Evolutionary conservation across 2,888 invertebrate genomes (phyloP).

Genomic region (Marasmarcha lunaedactyla): DNA sequence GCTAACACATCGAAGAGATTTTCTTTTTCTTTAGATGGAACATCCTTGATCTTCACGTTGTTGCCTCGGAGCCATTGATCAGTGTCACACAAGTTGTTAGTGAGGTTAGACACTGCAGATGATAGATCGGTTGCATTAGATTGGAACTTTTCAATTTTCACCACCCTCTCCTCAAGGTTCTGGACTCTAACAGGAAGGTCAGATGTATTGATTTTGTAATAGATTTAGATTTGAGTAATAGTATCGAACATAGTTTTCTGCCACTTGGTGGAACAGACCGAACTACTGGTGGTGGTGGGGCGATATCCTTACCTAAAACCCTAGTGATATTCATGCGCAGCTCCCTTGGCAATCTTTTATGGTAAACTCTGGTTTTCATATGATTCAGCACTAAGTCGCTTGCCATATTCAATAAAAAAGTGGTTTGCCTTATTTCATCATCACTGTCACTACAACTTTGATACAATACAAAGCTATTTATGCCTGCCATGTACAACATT

Average conservation of each 20-base stretch:
- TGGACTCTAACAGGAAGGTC: no score
- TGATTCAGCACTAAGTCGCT: slow-evolving; percentile 11
- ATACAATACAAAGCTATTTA: slow-evolving; percentile 8
- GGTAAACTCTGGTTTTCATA: slow-evolving; percentile 12
- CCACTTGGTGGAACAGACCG: slow-evolving; percentile 8
- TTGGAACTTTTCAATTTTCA: no score
- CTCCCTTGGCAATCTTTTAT: slow-evolving; percentile 13
- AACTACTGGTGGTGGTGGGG: slow-evolving; percentile 7
- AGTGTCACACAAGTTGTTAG: no score
- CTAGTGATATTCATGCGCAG: slow-evolving; percentile 11
- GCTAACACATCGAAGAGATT: no score
- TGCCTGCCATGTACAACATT: slow-evolving; percentile 7
- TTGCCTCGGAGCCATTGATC: no score
- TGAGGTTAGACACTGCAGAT: no score
- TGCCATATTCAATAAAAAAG: slow-evolving; percentile 13
- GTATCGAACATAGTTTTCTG: slow-evolving; percentile 8
- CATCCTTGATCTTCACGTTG: no score
- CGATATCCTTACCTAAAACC: slow-evolving; percentile 12
- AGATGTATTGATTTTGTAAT: no score
- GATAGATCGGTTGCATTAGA: no score
- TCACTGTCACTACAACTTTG: slow-evolving; percentile 6
- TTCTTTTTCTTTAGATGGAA: no score
- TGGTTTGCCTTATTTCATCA: slow-evolving; percentile 12
- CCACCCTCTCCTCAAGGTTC: no score
- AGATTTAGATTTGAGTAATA: slow-evolving; percentile 4